Conservation (phyloP, 2,113 vertebrate species). For the Panthera leo region DNA sequence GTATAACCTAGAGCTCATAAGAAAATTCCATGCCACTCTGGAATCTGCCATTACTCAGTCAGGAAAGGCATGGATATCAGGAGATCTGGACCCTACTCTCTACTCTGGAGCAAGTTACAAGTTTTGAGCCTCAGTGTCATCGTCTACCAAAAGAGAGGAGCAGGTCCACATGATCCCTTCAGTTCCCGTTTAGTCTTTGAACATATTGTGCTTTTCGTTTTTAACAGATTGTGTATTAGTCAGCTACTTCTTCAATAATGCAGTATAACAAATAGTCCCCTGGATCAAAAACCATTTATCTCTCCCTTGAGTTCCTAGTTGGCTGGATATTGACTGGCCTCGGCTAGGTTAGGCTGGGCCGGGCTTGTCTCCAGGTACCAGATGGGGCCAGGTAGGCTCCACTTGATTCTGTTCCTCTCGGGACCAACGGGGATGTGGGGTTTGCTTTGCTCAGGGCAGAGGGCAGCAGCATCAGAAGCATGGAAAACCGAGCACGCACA, state of each 20-base stretch:
- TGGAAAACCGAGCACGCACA: neutral
- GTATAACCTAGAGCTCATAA: neutral
- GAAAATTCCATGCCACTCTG: neutral
- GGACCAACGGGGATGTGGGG: fast-evolving
- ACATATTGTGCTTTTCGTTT: neutral
- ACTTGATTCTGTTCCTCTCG: neutral
- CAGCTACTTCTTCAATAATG: neutral
- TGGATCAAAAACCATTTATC: neutral
- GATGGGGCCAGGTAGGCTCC: fast-evolving
- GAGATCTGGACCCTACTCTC: neutral
- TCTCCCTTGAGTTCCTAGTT: neutral
- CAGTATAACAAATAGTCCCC: neutral
- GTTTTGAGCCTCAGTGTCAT: neutral
- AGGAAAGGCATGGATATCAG: neutral
- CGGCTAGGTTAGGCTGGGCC: too few relatives aligned
- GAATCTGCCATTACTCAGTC: neutral
- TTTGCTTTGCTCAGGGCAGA: neutral
- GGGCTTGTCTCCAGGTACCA: neutral
- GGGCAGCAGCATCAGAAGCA: neutral
- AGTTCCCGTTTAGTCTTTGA: neutral
- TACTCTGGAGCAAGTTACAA: neutral
- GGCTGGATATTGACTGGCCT: neutral
- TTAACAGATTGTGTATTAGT: neutral
- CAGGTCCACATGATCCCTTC: neutral
- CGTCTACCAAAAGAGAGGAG: neutral